Evolutionary conservation across 1,140 invertebrate species (phyloP).

Genomic region (Drosophila yakuba): DNA sequence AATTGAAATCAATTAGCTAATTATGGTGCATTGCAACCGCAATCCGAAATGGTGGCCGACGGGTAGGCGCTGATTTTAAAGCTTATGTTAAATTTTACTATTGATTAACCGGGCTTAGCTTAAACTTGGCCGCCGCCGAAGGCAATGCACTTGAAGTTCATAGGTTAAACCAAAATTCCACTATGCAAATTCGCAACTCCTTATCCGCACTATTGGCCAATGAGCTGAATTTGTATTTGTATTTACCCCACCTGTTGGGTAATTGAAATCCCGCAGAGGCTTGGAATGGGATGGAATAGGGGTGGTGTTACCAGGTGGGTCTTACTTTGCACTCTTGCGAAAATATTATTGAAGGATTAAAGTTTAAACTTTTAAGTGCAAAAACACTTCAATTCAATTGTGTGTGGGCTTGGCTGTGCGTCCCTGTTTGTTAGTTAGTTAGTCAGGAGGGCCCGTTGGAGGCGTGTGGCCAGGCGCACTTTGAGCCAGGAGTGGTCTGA

Average conservation of each 20-base stretch:
- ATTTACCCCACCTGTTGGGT: constrained; percentile 40
- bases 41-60: constrained; percentile 12
- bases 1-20: constrained; percentile 80
- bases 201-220: constrained; percentile 37
- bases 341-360: constrained; percentile 82
- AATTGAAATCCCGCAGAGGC: constrained; percentile 52
- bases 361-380: constrained; percentile 82
- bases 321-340: constrained; percentile 73
- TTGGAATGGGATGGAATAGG: neutral
- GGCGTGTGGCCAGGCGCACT: constrained; percentile 59
- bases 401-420: constrained; percentile 27
- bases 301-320: constrained; percentile 31
- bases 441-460: constrained; percentile 22
- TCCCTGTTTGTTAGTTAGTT: constrained; percentile 19
- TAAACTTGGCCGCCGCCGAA: constrained; percentile 1
- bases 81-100: constrained; percentile 22
- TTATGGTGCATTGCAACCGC: constrained; percentile 56
- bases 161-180: constrained; percentile 10
- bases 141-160: constrained; percentile 8
- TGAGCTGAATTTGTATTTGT: constrained; percentile 24
- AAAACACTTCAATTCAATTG: constrained; percentile 80
- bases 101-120: constrained; percentile 14
- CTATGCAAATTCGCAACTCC: constrained; percentile 55
- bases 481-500: constrained; percentile 61
- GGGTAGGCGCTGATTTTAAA: constrained; percentile 17